Conservation (phyloP, 2,797 vertebrate species). For the Siniperca scherzeri region DNA sequence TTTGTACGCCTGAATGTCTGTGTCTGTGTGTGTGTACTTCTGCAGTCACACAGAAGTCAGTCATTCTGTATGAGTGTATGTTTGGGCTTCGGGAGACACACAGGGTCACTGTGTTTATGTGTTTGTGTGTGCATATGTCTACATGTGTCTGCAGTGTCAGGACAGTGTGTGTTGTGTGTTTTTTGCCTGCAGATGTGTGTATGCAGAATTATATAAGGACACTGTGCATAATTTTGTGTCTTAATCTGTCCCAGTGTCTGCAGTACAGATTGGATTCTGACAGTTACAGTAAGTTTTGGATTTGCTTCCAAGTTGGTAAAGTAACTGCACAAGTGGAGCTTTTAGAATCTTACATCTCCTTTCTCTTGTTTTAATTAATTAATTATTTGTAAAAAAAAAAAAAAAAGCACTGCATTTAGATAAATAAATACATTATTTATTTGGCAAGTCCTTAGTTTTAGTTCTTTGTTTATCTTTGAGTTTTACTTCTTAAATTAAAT, state of each 20-base stretch:
- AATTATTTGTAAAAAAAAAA: not conserved
- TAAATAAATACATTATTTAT: not conserved
- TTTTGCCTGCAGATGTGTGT: not conserved
- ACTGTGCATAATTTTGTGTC: conserved; percentile 4
- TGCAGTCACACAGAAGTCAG: conserved; percentile 13
- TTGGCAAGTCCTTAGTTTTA: not conserved
- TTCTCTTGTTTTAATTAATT: not conserved
- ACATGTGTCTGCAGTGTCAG: not conserved
- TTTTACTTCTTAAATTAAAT: not conserved
- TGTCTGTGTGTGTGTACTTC: not conserved
- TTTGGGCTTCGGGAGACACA: conserved; percentile 2
- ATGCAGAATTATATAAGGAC: not conserved
- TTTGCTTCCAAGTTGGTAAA: not conserved
- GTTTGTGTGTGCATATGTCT: not conserved
- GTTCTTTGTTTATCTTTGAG: not conserved
- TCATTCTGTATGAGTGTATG: not conserved
- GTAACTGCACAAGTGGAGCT: not conserved
- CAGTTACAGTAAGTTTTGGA: not conserved
- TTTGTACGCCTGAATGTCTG: not conserved
- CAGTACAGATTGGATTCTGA: not conserved
- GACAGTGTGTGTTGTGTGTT: not conserved
- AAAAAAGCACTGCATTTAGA: conserved; percentile 4
- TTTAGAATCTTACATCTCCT: not conserved
- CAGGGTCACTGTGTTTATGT: not conserved
- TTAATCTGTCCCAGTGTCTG: not conserved